Conservation (phyloP, 2,797 vertebrate species). For the Myotis vivesi region DNA sequence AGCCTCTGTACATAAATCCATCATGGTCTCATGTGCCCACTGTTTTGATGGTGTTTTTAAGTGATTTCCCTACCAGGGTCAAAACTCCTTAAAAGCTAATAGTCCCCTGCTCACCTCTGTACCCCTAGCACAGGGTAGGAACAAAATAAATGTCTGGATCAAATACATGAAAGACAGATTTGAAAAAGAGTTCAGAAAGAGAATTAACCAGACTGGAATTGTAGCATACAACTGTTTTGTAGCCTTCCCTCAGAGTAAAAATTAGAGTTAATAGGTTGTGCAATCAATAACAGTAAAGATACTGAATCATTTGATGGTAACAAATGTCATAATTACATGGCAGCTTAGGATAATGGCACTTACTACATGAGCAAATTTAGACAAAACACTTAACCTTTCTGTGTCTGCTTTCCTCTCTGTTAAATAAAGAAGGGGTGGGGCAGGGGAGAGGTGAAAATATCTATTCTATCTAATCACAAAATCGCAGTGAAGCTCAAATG, state of each 20-base stretch:
- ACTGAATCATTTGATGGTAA: constrained; percentile 19
- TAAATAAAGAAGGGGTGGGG: background rate
- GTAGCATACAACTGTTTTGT: background rate
- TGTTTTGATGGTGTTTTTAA: constrained; percentile 1
- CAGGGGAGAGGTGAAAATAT: background rate
- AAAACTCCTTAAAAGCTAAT: background rate
- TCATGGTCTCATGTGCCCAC: background rate
- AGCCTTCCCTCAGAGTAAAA: constrained; percentile 11
- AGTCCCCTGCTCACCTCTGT: background rate
- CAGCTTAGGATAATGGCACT: constrained; percentile 24
- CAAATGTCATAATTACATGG: constrained; percentile 39
- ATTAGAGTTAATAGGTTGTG: background rate
- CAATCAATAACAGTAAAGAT: constrained; percentile 47
- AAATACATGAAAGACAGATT: background rate
- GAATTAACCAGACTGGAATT: background rate
- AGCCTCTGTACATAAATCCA: background rate
- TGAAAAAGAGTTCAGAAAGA: background rate
- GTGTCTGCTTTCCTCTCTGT: background rate
- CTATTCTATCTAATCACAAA: background rate
- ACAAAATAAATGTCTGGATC: background rate
- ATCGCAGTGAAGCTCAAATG: background rate
- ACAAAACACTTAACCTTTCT: constrained; percentile 30
- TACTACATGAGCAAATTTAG: background rate
- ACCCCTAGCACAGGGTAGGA: background rate
- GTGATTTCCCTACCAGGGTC: background rate